These are phyloP conservation scores for Papilio protenor DNA, from an alignment of 2,888 invertebrate genomes.

Conservation along the genomic window DNA sequence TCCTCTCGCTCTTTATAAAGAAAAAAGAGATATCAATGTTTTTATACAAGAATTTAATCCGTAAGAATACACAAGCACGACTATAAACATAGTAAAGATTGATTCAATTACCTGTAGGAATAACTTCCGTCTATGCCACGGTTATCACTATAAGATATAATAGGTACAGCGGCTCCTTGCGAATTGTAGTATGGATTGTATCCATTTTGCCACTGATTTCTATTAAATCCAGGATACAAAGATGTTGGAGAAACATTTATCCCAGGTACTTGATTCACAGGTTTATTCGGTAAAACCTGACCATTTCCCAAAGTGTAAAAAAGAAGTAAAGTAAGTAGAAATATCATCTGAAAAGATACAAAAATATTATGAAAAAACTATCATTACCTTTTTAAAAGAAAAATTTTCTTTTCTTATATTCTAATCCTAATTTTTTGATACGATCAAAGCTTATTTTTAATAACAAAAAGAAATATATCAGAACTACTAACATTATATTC, in stretches of 20 bases:
- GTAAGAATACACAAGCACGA: background rate
- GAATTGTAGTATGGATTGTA: constrained; percentile 65
- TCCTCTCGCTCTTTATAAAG: no score
- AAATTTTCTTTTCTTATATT: background rate
- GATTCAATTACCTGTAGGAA: constrained; percentile 32
- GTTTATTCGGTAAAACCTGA: constrained; percentile 16
- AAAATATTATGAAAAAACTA: background rate
- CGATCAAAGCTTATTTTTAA: background rate
- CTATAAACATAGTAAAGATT: background rate
- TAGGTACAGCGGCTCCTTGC: constrained; percentile 73
- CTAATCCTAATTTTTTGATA: no score
- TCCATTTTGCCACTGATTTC: constrained; percentile 51
- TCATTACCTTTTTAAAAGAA: no score
- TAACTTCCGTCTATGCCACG: constrained; percentile 79
- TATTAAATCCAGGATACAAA: constrained; percentile 50
- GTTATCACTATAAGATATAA: constrained; percentile 81
- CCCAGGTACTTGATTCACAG: constrained; percentile 34
- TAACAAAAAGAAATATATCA: background rate
- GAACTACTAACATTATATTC: background rate
- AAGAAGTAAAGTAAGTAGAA: constrained; percentile 34
- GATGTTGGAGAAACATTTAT: constrained; percentile 38
- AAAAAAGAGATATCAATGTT: no score
- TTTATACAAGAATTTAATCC: no score
- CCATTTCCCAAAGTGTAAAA: constrained; percentile 42
- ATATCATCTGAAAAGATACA: constrained; percentile 55